These are phyloP conservation scores for Monochamus saltuarius DNA, from an alignment of 1,140 invertebrate species.

Conservation along the genomic window DNA sequence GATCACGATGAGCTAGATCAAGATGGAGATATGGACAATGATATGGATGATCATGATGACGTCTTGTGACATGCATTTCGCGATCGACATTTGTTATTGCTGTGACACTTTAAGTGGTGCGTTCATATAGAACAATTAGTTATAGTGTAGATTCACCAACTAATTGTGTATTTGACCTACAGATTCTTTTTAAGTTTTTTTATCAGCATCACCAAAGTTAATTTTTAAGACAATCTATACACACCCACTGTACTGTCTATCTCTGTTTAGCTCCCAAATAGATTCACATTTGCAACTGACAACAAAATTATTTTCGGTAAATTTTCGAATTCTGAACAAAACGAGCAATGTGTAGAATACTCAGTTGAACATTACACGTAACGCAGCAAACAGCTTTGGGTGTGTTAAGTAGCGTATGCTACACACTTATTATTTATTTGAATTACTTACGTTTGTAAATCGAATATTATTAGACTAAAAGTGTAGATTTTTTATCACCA, in stretches of 20 bases:
- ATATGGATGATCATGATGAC: constrained; percentile 51
- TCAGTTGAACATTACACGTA: no score
- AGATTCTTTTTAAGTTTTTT: constrained; percentile 12
- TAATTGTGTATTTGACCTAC: constrained; percentile 42
- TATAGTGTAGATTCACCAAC: constrained; percentile 43
- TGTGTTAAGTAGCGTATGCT: no score
- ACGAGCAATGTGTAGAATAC: no score
- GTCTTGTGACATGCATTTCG: constrained; percentile 58
- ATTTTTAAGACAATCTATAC: no score
- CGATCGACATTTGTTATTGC: constrained; percentile 51
- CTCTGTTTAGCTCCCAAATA: no score
- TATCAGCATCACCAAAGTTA: constrained; percentile 1
- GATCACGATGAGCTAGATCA: constrained; percentile 53
- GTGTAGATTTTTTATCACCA: neutral
- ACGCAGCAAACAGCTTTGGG: no score
- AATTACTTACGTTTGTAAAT: neutral
- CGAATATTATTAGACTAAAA: neutral
- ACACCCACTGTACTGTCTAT: no score
- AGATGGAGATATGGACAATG: constrained; percentile 52
- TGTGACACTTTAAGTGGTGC: constrained; percentile 49
- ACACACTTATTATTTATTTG: neutral
- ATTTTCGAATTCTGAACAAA: no score
- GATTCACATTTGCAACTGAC: no score
- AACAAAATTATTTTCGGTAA: no score
- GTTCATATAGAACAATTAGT: constrained; percentile 36